Base-by-base conservation (phyloP, 2,797 vertebrate genomes). In the Sebastes wilsoni region DNA sequence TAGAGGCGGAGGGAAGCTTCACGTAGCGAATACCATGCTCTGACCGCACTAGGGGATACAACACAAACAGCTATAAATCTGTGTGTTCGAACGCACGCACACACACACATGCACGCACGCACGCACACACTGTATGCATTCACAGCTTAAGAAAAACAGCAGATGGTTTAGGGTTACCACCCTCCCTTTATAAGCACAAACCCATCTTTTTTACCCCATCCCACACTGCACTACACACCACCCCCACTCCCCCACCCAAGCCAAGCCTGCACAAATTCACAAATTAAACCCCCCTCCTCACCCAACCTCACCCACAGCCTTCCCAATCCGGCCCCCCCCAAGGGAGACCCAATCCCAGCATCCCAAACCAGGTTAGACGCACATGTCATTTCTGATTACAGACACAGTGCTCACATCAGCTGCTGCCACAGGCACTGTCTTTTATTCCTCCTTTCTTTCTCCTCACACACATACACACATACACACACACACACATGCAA, bases 1-100 rank as follows among this genome's bases (percentile, higher is more conserved):
- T 99, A 91, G 97, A 97, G 82, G 97, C 98, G 5, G 97, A 96
- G 74, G 98, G 98, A 76, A 99, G 96, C 95, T 97, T 97, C 91
- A 99, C 92, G 27, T 97, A 96, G 61, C 97, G 97, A 82, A 97
- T 97, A 73, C 98, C 97, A 25, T 97, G 97, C 88, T 99, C 98
- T 72, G 98, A 98, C 62, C 96, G 96, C 77, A 98, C 98, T 99
- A 93, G 55, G 28, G 79, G 80, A 54, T 20, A 77, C 65, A 83
- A 62, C 49, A 86, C 28, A 82, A 70, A 79, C 76, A 60, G 64
- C 46, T 23, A 20, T 88, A 23, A 86, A 72, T 83, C 58, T 83
- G 58, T 34, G 64, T 22, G 25, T 20, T 52, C 25, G 59, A 14
- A 5, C 18, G 6, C 27, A 73, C n/a, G 3, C 22, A 16, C 69